Evolutionary conservation across 2,113 vertebrate genomes (phyloP), one percentile per base, ranked within the genome.

Genomic region (Lepisosteus oculatus): DNA sequence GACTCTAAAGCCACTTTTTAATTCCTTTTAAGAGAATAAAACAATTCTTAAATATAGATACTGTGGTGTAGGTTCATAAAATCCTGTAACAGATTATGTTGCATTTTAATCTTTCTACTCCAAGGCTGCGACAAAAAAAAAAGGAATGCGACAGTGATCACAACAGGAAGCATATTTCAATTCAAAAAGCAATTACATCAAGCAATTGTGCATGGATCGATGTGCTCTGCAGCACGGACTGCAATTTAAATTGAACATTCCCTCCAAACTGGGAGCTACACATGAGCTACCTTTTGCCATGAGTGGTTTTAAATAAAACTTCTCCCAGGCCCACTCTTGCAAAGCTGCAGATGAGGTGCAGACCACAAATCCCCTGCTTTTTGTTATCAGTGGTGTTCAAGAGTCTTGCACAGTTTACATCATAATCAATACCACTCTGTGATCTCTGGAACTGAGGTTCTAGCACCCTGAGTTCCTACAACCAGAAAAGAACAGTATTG

Each of bases 321-420:
- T 79, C 79, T 76, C 77, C 74, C 63, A 74, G 75, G 73, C 78
- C 66, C 68, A 63, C 72, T 72, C 78, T 70, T 75, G 78, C 78
- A 79, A 82, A 84, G 80, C 83, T 83, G 78, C 72, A 51, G 9
- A 5, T 51, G 67, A 77, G 71, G 44, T 14, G 78, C 61, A 85
- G 81, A 87, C 55, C 74, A 72, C 70, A 84, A 88, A 85, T 83
- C 81, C 77, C 56, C 74, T 66, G 65, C 77, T 76, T 74, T 68
- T 70, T 77, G 68, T 76, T 68, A 51, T 56, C 77, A 74, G 73
- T 72, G 67, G 77, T 61, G 64, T 41, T 3, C 61, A 71, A 78
- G 78, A 65, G 70, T 63, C 67, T 73, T 41, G 72, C 61, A 67
- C 65, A 61, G 73, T 45, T 13, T 56, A 73, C 41, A 65, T 73